Conservation (phyloP, 2,113 vertebrate species). For the Hiodon alosoides region DNA sequence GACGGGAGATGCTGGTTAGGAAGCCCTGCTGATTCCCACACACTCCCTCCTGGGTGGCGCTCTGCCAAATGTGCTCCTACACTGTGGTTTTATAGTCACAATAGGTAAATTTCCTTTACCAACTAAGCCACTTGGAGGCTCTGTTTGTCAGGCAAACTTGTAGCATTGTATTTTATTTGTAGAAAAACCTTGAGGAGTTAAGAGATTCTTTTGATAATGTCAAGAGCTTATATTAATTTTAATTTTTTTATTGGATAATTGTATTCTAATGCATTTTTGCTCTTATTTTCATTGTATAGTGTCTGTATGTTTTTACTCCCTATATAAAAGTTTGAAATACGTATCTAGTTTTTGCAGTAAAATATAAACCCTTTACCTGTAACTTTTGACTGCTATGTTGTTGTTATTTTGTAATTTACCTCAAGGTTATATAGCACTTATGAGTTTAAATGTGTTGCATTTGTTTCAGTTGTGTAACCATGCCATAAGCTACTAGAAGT, state of each 20-base stretch:
- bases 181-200: not conserved
- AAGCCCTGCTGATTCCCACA: too few relatives aligned
- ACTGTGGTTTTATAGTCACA: too few relatives aligned
- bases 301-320: not conserved
- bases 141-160: not conserved
- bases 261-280: not conserved
- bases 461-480: slow-evolving; percentile 17
- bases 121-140: too few relatives aligned
- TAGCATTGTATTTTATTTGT: slow-evolving; percentile 1
- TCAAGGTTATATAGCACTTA: slow-evolving; percentile 14
- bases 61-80: too few relatives aligned
- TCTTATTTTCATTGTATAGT: not conserved
- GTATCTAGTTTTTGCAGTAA: not conserved
- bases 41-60: too few relatives aligned
- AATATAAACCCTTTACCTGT: not conserved
- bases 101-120: not conserved
- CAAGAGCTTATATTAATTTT: slow-evolving; percentile 3
- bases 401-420: slow-evolving; percentile 10
- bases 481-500: slow-evolving; percentile 24
- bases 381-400: slow-evolving; percentile 16
- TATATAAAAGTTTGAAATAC: not conserved
- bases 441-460: not conserved
- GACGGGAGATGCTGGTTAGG: too few relatives aligned
- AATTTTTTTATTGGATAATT: slow-evolving; percentile 5
- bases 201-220: slow-evolving; percentile 1